Conservation (phyloP, 2,888 invertebrate genomes). For the Conomelus anceps region DNA sequence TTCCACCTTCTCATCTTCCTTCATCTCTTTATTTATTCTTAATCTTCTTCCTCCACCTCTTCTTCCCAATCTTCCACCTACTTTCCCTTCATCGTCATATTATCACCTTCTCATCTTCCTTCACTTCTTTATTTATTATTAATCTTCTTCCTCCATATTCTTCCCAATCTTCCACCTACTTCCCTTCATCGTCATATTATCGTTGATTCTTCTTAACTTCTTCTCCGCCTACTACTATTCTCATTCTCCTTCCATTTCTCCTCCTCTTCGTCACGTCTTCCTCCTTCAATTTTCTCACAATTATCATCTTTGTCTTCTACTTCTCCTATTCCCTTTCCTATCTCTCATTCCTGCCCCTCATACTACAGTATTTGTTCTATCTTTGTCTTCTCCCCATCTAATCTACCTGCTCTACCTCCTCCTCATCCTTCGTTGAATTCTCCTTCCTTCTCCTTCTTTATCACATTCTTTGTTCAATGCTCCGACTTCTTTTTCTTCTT, state of each 20-base stretch:
- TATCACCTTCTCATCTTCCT: neutral
- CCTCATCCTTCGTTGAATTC: too few species aligned
- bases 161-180: neutral
- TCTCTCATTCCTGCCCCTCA: too few species aligned
- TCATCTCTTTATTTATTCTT: too few species aligned
- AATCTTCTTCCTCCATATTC: neutral
- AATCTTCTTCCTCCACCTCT: neutral
- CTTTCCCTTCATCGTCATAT: neutral
- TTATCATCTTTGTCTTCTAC: too few species aligned
- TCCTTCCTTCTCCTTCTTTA: too few species aligned
- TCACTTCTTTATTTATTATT: neutral
- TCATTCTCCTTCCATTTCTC: neutral
- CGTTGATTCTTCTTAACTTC: slow-evolving; percentile 11
- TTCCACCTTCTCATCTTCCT: neutral
- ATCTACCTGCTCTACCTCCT: too few species aligned
- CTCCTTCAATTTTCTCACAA: too few species aligned
- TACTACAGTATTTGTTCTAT: too few species aligned
- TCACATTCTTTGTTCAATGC: too few species aligned
- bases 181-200: neutral
- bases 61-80: neutral
- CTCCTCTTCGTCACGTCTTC: neutral
- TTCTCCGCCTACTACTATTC: neutral
- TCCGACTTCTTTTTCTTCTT: too few species aligned
- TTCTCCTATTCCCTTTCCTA: too few species aligned
- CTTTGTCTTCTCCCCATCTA: too few species aligned